phyloP scores from a whole-genome alignment of 2,797 vertebrate species.

The Pelochelys cantorii region DNA sequence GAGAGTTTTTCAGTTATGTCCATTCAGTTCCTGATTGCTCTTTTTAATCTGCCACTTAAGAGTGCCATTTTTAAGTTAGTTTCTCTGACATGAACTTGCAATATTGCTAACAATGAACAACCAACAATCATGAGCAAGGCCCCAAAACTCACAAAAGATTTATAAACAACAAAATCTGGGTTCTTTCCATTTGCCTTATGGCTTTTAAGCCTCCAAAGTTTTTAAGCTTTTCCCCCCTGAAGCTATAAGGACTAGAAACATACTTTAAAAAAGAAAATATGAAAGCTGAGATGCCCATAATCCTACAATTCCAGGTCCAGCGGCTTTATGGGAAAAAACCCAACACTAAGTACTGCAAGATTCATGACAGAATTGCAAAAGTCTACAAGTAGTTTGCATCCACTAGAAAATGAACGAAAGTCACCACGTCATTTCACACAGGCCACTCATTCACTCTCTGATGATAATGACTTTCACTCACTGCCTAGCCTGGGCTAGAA shows the following conservation, averaged over 20 bases:
- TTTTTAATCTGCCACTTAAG: background rate
- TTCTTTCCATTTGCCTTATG: constrained; percentile 15
- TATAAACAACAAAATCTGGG: constrained; percentile 39
- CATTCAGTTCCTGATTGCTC: background rate
- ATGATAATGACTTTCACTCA: background rate
- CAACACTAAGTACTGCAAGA: constrained; percentile 11
- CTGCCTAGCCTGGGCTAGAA: background rate
- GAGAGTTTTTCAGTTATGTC: background rate
- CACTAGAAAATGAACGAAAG: background rate
- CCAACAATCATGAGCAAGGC: constrained; percentile 25
- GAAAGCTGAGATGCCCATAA: constrained; percentile 21
- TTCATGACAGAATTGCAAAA: background rate
- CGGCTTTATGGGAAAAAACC: constrained; percentile 27
- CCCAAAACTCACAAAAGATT: constrained; percentile 43
- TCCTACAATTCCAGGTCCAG: background rate
- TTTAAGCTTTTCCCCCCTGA: constrained; percentile 35
- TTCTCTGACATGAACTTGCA: constrained; percentile 27
- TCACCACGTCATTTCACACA: constrained; percentile 13
- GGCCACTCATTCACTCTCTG: background rate
- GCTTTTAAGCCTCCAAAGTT: background rate
- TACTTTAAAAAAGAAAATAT: background rate
- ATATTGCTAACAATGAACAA: constrained; percentile 34
- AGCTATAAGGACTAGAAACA: constrained; percentile 38
- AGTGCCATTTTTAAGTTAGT: constrained; percentile 13
- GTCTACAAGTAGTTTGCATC: background rate